These are phyloP conservation scores for Dipodomys spectabilis DNA, from an alignment of 2,113 vertebrate species.

Conservation along the genomic window DNA sequence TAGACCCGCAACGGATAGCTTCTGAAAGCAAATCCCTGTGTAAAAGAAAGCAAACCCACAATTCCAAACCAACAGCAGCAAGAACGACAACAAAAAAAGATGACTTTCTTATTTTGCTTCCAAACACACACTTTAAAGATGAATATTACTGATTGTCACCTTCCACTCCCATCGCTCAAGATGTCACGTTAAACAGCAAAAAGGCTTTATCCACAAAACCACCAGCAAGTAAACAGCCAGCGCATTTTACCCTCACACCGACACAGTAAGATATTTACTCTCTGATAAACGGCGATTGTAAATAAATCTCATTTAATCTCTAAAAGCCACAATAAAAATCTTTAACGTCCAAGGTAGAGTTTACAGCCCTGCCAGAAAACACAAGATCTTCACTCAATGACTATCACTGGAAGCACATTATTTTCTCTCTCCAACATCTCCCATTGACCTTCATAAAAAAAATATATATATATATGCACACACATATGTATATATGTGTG, in stretches of 20 bases:
- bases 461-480: neutral
- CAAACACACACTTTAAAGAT: neutral
- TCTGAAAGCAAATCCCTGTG: neutral
- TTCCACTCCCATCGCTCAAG: conserved; percentile 41
- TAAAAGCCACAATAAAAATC: conserved; percentile 76
- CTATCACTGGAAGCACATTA: conserved; percentile 71
- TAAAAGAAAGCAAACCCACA: conserved; percentile 44
- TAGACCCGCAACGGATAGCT: neutral
- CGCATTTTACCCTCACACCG: conserved; percentile 56
- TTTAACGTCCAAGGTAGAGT: conserved; percentile 68
- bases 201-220: conserved; percentile 83
- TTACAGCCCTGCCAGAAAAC: conserved; percentile 48
- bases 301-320: conserved; percentile 84
- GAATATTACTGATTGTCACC: neutral
- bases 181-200: conserved; percentile 80
- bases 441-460: conserved; percentile 56
- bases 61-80: conserved; percentile 38
- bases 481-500: neutral
- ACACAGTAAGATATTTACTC: conserved; percentile 77
- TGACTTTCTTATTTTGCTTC: neutral
- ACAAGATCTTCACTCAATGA: conserved; percentile 65
- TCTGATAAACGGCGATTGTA: conserved; percentile 81
- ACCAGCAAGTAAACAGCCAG: conserved; percentile 69
- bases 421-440: conserved; percentile 69
- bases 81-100: neutral